phyloP scores from a whole-genome alignment of 2,888 invertebrate genomes.

The Nymphalis urticae region DNA sequence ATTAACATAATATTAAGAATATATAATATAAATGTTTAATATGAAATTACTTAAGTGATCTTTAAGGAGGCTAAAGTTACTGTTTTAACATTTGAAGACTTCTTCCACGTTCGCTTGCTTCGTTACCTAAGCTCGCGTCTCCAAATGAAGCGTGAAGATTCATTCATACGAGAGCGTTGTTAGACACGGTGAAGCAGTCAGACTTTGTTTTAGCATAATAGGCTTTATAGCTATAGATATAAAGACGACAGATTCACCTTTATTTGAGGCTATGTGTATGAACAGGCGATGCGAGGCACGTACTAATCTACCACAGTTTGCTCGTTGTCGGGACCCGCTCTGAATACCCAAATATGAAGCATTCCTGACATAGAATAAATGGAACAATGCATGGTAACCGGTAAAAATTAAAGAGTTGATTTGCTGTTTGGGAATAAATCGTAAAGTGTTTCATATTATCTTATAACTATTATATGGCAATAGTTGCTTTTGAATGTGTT shows the following conservation, averaged over 20 bases:
- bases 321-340: constrained; percentile 46
- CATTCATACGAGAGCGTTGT: constrained; percentile 28
- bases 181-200: constrained; percentile 10
- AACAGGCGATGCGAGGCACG: constrained; percentile 44
- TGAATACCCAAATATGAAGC: constrained; percentile 44
- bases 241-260: constrained; percentile 11
- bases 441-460: not conserved
- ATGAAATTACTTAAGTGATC: too few relatives aligned
- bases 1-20: too few relatives aligned
- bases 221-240: constrained; percentile 20
- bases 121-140: constrained; percentile 28
- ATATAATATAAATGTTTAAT: too few relatives aligned
- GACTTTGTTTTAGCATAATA: constrained; percentile 10
- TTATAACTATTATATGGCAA: too few relatives aligned
- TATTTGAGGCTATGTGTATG: constrained; percentile 14
- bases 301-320: constrained; percentile 49
- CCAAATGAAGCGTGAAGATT: constrained; percentile 32
- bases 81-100: not conserved
- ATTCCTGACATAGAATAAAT: constrained; percentile 33
- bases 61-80: not conserved
- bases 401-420: constrained; percentile 29
- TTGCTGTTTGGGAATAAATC: constrained; percentile 8
- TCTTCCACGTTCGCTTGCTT: constrained; percentile 21
- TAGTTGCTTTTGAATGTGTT: too few relatives aligned
- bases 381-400: constrained; percentile 20